Conservation (phyloP, 2,113 vertebrate genomes). For the Phalacrocorax aristotelis region DNA sequence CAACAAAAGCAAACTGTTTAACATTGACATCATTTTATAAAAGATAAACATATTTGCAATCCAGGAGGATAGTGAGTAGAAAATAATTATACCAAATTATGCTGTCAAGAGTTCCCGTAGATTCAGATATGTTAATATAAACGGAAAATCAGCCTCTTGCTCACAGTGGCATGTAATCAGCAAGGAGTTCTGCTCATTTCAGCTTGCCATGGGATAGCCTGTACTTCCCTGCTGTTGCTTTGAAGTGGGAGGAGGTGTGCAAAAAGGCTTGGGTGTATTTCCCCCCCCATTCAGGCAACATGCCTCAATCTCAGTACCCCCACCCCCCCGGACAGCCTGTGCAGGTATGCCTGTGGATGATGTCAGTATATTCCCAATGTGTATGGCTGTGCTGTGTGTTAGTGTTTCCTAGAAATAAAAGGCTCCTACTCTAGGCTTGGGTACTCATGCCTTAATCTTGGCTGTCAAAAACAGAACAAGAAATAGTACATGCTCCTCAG, state of each 20-base stretch:
- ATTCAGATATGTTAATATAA: slow-evolving; percentile 11
- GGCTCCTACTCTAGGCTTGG: background rate
- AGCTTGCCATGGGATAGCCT: background rate
- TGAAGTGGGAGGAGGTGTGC: background rate
- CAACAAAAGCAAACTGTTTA: slow-evolving; percentile 12
- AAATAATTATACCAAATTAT: slow-evolving; percentile 31
- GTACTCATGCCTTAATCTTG: background rate
- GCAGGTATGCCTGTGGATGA: background rate
- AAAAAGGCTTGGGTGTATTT: background rate
- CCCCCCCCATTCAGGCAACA: fast-evolving
- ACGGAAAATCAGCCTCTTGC: background rate
- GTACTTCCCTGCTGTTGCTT: background rate
- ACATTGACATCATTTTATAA: background rate
- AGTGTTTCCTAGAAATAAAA: background rate
- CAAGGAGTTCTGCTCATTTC: background rate
- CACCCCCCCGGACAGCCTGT: background rate
- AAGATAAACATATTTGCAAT: slow-evolving; percentile 40
- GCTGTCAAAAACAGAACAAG: background rate
- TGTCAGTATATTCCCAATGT: background rate
- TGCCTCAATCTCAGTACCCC: background rate
- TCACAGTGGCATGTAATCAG: background rate
- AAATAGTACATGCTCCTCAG: background rate
- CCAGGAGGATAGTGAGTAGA: background rate
- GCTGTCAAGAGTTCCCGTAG: background rate
- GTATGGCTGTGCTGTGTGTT: background rate